A percentile compares a stretch with the other conserved stretches of the same genome.
These are phyloP conservation scores for Umimayanthus kanabou DNA, from an alignment of 92 coral and sea anemone species.

Conservation along the genomic window DNA sequence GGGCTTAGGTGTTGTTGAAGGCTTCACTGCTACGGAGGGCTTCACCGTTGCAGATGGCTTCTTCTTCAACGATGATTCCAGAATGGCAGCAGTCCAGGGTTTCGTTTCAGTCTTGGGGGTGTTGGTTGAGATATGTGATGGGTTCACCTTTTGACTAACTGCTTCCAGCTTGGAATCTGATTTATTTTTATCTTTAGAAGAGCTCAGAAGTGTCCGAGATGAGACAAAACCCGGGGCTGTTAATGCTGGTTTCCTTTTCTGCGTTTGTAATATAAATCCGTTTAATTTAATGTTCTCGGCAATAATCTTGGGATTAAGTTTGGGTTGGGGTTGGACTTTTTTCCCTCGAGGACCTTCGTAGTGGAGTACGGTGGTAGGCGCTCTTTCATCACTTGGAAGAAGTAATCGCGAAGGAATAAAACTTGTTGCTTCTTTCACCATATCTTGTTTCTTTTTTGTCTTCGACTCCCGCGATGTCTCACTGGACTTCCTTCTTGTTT, in stretches of 20 bases:
- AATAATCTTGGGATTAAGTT: constrained; percentile 18
- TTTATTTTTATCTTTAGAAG: constrained; percentile 10
- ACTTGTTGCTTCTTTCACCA: constrained; percentile 14
- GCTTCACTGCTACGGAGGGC: constrained; percentile 29
- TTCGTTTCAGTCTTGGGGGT: constrained; percentile 11
- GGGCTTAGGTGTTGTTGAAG: background rate
- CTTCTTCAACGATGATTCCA: constrained; percentile 29
- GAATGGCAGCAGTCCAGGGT: constrained; percentile 45
- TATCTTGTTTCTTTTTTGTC: constrained; percentile 22
- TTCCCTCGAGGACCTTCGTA: constrained; percentile 38
- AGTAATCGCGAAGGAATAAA: constrained; percentile 40
- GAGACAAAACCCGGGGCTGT: constrained; percentile 28
- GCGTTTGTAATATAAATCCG: background rate
- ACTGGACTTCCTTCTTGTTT: constrained; percentile 35
- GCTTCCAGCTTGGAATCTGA: constrained; percentile 2
- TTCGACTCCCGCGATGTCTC: constrained; percentile 20
- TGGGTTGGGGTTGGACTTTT: background rate
- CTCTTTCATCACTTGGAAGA: constrained; percentile 35
- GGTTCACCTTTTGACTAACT: background rate
- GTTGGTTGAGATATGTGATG: background rate
- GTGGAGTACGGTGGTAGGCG: constrained; percentile 36
- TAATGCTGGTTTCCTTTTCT: background rate
- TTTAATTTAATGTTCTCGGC: constrained; percentile 28
- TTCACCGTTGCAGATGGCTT: constrained; percentile 37
- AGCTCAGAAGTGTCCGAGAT: constrained; percentile 17